Percentiles rank a stretch among this genome's conserved stretches.
phyloP scores from a whole-genome alignment of 2,888 invertebrate genomes.

The Cactoblastis cactorum region DNA sequence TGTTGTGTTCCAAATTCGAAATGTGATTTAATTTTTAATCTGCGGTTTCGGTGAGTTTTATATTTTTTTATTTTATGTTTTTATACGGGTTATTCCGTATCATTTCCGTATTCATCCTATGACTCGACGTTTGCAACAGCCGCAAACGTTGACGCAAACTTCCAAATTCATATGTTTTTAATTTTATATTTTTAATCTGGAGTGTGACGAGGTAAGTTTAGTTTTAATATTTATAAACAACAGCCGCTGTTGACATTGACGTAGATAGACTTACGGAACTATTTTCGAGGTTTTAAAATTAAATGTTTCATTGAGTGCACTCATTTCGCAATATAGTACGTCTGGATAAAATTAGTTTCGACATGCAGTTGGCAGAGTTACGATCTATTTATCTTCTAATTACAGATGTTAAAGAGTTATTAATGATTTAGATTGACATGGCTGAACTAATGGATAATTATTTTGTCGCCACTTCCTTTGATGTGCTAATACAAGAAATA shows the following conservation, averaged over 20 bases:
- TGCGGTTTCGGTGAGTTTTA: neutral
- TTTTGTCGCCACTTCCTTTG: neutral
- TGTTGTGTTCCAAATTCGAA: neutral
- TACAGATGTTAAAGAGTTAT: constrained; percentile 19
- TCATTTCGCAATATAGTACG: constrained; percentile 16
- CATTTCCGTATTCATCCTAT: no score
- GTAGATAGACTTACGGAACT: constrained; percentile 6
- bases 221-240: constrained; percentile 10
- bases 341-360: constrained; percentile 24
- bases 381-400: constrained; percentile 22
- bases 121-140: neutral
- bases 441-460: neutral
- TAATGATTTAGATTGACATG: constrained; percentile 12
- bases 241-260: constrained; percentile 20
- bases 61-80: neutral
- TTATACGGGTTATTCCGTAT: no score
- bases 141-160: neutral
- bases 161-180: neutral
- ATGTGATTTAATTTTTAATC: neutral
- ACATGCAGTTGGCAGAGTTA: constrained; percentile 23
- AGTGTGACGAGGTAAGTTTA: constrained; percentile 1
- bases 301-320: constrained; percentile 10
- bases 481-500: neutral
- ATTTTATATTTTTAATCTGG: neutral
- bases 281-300: constrained; percentile 7